phyloP scores from a whole-genome alignment of 1,140 invertebrate species.

The Lamellibrachia luymesi region DNA sequence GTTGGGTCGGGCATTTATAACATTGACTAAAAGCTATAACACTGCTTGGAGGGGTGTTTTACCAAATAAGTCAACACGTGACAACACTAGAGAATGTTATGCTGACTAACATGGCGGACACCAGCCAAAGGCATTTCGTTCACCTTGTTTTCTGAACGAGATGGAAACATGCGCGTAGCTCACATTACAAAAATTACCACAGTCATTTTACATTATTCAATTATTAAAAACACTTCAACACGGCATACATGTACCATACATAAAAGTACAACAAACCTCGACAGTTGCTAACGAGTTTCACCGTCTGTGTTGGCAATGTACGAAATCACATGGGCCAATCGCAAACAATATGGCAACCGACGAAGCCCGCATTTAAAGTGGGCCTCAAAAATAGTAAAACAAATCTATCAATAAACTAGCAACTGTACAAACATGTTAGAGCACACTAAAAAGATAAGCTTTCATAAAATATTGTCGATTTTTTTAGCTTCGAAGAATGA shows the following conservation, averaged over 20 bases:
- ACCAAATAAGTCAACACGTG: constrained; percentile 4
- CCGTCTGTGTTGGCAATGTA: constrained; percentile 3
- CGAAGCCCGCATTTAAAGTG: constrained; percentile 3
- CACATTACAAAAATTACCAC: neutral
- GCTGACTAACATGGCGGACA: neutral
- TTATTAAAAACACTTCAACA: neutral
- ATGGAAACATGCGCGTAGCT: neutral
- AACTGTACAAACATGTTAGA: neutral
- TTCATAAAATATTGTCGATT: neutral
- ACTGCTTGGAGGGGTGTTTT: neutral
- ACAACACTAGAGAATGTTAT: constrained; percentile 5
- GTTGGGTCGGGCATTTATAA: neutral
- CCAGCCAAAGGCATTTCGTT: constrained; percentile 3
- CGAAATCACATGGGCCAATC: constrained; percentile 3
- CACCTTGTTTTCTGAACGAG: neutral
- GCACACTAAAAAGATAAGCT: neutral
- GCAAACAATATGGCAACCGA: constrained; percentile 4
- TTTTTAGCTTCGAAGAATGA: neutral
- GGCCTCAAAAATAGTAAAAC: constrained; percentile 1
- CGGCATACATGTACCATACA: neutral
- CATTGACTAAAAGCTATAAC: neutral
- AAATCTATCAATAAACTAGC: neutral
- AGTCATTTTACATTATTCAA: neutral
- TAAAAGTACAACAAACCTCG: constrained; percentile 5
- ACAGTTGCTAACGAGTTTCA: neutral